Base-by-base conservation (phyloP, 2,113 vertebrate species). In the Ictalurus furcatus region DNA sequence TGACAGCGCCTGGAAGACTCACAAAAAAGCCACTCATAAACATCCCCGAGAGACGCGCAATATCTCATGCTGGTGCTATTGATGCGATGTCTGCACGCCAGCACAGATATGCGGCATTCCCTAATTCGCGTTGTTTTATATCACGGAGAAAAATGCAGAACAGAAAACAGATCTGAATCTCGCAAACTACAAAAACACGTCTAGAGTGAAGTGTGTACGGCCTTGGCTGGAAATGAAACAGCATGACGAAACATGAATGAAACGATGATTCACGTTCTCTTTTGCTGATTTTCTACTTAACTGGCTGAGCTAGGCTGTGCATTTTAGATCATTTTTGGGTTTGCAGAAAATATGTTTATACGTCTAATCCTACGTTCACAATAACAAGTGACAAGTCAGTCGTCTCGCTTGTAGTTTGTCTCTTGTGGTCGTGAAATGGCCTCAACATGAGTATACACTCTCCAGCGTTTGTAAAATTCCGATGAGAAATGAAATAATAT, bases 21-120 rank as follows among this genome's bases (percentile, higher is more conserved):
- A 65, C 76, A 87, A 81, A 74, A 87, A 80, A 59, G 61, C 23
- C 30, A 54, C 61, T 67, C 52, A 74, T 67, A 67, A 81, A 87
- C 59, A 67, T 34, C n/a, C 44, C 76, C 8, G n/a, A 30, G 30
- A 40, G 58, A 81, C 44, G n/a, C 86, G 25, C 61, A 44, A 81
- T 65, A 37, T 67, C 86, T 67, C 61, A 67, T 37, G 19, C 73
- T 69, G 84, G 63, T 85, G 25, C 63, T 63, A 78, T 61, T 12
- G 65, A 48, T 19, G 73, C 40, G 23, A 59, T 1, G 37, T 63
- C 56, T 40, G 58, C 56, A 61, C 37, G 25, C 71, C 74, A 76
- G n/a, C 44, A 28, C 19, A 14, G 30, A 25, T 21, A 34, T 56
- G 65, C 84, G 19, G 58, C 44, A 28, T 63, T 23, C 11, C 11